Base-by-base conservation (phyloP, 1,140 invertebrate genomes). In the Antheraea pernyi region DNA sequence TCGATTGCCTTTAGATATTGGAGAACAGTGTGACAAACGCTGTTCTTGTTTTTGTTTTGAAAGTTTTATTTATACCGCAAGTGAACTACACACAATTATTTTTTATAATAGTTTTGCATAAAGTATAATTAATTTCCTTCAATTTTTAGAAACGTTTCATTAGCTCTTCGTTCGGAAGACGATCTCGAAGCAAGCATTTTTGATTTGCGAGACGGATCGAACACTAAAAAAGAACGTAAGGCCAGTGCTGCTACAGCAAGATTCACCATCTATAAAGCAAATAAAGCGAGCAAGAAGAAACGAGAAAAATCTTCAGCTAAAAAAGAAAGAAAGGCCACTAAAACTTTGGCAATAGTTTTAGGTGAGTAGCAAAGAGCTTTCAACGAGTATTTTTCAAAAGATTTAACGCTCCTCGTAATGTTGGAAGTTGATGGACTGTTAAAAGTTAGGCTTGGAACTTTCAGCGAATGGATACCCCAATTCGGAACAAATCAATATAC, bases 291-390 rank as follows among this genome's bases (percentile, higher is more conserved):
- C 85, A 96, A 96, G 89, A 99, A 97, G 94, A 99, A 98, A 94
- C 94, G 97, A 58, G 98, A 98, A 84, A 99, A 98, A 85, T 98
- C 97, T 22, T 98, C 98, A 0, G 98, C 97, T 2, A 98, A 98
- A 86, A 97, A 97, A 84, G 99, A 99, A 88, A 95, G 98, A 71
- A 99, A 99, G 93, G 99, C 99, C n/a, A 99, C 99, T 7, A 99
- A 99, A 94, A 99, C 99, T 16, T 91, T 99, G 46, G 99, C 98
- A 72, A 99, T 99, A 88, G 99, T 99, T 74, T 94, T 99, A 86
- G 99, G 99, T 99, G 95, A 74, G 71, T 61, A 30, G n/a, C 19
- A 59, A 22, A 16, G 22, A 59, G 53, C 37, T 67, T 65, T 19
- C 19, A n/a, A 19, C 46, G 42, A 48, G 37, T 65, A 39, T 65